Evolutionary conservation across 2,888 invertebrate species (phyloP), one percentile per base, ranked within the genome.

Genomic region (Drosophila conformis): DNA sequence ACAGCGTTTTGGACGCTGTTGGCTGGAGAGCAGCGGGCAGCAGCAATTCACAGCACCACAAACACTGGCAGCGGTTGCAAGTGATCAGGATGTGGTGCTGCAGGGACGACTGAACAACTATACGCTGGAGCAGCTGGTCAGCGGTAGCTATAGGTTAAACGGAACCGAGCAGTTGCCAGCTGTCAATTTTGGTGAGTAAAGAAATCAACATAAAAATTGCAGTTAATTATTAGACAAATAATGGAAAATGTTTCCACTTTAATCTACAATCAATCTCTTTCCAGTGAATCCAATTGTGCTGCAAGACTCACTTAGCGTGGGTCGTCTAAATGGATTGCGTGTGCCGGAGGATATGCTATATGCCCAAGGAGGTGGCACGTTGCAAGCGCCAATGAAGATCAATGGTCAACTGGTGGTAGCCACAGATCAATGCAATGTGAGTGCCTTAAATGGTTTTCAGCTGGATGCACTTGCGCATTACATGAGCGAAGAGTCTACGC

Each of bases 141-240:
- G 92, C 38, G 94, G 93, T 58, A 94, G 94, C 58, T 93, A 95
- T 65, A 94, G 94, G 82, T 94, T 93, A 72, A 93, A 94, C 38
- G 91, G 89, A 33, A 82, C 93, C 66, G 95, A 95, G 90, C 90
- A 90, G 6, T 90, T 95, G 38, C 72, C 91, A 46, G 86, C 91
- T 18, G 93, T 92, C 11, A 91, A 89, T 52, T 95, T 95, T 83
- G 89, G 93, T 93, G 76, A 84, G 88, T 65, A 21, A 25, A 25
- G 4, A 25, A 15, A 52, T 31, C 4, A 18, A 3, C 18, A 11
- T 18, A 25, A 21, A 33, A 0, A n/a, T n/a, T 31, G 4, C 13
- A 13, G 4, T 11, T 31, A 6, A 11, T 21, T 31, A 0, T 15
- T 25, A 15, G 4, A 25, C 2, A 48, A 48, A 10, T 31, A 31